phyloP scores from a whole-genome alignment of 2,888 invertebrate genomes.

The Dicranocentrus wangi region DNA sequence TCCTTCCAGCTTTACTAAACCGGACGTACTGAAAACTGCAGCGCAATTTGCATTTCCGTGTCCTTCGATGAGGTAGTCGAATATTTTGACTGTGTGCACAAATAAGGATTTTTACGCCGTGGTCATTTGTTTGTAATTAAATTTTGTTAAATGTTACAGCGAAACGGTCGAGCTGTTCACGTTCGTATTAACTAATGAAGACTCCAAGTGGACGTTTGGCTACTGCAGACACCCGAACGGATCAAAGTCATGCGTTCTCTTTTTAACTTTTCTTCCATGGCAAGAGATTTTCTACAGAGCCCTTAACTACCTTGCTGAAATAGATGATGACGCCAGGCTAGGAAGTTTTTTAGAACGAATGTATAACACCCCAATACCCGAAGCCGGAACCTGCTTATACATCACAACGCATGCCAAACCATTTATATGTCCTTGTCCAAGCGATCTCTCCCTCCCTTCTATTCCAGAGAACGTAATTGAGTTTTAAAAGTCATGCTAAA shows the following conservation, averaged over 20 bases:
- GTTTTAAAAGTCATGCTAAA: background rate
- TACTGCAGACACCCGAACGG: conserved; percentile 96
- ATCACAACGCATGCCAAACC: conserved; percentile 76
- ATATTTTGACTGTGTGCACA: background rate
- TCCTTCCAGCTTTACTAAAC: conserved; percentile 87
- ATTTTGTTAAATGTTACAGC: too few relatives aligned
- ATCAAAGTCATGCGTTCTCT: conserved; percentile 87
- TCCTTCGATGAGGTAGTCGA: conserved; percentile 82
- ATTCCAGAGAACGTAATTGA: conserved; percentile 95
- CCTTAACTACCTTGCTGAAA: conserved; percentile 82
- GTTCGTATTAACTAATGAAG: conserved; percentile 94
- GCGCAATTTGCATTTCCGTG: conserved; percentile 95
- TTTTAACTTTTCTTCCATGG: conserved; percentile 95
- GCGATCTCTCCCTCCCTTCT: conserved; percentile 89
- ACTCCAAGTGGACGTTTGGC: conserved; percentile 97
- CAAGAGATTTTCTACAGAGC: conserved; percentile 94
- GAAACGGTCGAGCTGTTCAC: conserved; percentile 93
- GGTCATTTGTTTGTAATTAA: too few relatives aligned
- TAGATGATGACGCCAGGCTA: conserved; percentile 78
- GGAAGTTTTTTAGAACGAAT: conserved; percentile 81
- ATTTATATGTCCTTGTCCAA: conserved; percentile 86
- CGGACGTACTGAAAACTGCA: conserved; percentile 88
- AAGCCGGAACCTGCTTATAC: conserved; percentile 81
- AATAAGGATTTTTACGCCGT: too few relatives aligned
- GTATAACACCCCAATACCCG: conserved; percentile 82